Percentiles rank a stretch among this genome's conserved stretches.
Evolutionary conservation across 2,888 invertebrate species (phyloP).

Genomic region (Alviniconcha strummeri): DNA sequence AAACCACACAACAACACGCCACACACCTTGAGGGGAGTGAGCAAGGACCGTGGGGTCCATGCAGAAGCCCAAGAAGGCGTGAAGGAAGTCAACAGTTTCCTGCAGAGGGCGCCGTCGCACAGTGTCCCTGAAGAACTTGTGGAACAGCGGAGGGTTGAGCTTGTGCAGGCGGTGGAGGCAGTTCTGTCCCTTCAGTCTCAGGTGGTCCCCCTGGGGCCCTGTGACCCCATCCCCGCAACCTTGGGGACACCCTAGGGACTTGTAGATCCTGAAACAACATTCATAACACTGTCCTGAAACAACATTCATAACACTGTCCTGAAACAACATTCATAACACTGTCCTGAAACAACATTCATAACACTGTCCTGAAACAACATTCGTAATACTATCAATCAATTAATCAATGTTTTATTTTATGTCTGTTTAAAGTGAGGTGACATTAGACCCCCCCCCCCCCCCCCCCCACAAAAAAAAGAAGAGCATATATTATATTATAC

Average conservation of each 20-base stretch:
- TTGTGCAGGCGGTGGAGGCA: conserved; percentile 86
- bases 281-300: conserved; percentile 74
- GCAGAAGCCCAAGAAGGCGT: conserved; percentile 96
- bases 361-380: conserved; percentile 77
- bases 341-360: conserved; percentile 76
- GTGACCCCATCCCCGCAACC: conserved; percentile 86
- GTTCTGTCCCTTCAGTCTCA: conserved; percentile 87
- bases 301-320: conserved; percentile 77
- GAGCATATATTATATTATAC: too few relatives aligned
- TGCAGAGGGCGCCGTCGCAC: conserved; percentile 82
- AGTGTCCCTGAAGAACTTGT: conserved; percentile 82
- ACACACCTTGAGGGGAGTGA: conserved; percentile 58
- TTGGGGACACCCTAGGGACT: conserved; percentile 94
- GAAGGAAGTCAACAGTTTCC: conserved; percentile 93
- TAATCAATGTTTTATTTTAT: not conserved
- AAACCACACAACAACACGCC: not conserved
- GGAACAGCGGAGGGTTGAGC: conserved; percentile 80
- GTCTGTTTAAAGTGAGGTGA: too few relatives aligned
- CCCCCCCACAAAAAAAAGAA: too few relatives aligned
- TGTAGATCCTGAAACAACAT: conserved; percentile 80
- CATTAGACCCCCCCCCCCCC: too few relatives aligned
- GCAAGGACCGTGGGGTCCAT: conserved; percentile 81
- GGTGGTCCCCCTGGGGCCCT: conserved; percentile 67
- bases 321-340: conserved; percentile 40
- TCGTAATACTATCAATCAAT: not conserved